phyloP scores from a whole-genome alignment of 2,797 vertebrate genomes.

The Chromis chromis region DNA sequence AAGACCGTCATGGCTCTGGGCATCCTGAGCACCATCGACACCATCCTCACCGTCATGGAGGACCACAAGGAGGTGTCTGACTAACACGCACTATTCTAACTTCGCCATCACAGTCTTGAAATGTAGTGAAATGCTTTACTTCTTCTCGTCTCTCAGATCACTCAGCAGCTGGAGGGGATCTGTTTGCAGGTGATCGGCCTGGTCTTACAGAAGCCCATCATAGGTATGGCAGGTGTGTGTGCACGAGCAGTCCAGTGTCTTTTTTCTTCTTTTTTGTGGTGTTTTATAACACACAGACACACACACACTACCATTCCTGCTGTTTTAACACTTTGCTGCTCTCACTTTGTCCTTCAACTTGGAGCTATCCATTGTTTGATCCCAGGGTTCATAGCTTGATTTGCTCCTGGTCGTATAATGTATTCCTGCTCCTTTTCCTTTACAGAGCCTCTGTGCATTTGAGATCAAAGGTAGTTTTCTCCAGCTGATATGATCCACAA shows the following conservation, averaged over 20 bases:
- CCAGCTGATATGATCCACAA: neutral
- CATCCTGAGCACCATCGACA: conserved; percentile 96
- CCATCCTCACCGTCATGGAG: conserved; percentile 95
- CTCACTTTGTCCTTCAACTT: neutral
- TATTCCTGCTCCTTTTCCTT: neutral
- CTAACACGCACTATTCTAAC: neutral
- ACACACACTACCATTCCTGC: neutral
- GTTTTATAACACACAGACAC: neutral
- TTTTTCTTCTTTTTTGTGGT: neutral
- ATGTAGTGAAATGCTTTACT: neutral
- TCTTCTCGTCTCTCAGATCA: too few relatives aligned
- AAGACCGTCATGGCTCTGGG: conserved; percentile 98
- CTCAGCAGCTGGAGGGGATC: conserved; percentile 90
- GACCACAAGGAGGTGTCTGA: conserved; percentile 97
- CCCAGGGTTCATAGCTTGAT: neutral
- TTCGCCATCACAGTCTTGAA: neutral
- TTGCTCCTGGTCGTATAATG: neutral
- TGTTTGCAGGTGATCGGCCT: conserved; percentile 97
- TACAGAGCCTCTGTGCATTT: neutral
- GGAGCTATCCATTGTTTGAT: too few relatives aligned
- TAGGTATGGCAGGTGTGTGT: conserved; percentile 92
- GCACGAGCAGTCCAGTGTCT: conserved; percentile 18
- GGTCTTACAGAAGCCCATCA: conserved; percentile 96
- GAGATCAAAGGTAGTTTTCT: neutral
- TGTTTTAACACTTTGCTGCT: neutral